These are phyloP conservation scores for Lepeophtheirus salmonis DNA, from an alignment of 1,140 invertebrate genomes.

Conservation along the genomic window DNA sequence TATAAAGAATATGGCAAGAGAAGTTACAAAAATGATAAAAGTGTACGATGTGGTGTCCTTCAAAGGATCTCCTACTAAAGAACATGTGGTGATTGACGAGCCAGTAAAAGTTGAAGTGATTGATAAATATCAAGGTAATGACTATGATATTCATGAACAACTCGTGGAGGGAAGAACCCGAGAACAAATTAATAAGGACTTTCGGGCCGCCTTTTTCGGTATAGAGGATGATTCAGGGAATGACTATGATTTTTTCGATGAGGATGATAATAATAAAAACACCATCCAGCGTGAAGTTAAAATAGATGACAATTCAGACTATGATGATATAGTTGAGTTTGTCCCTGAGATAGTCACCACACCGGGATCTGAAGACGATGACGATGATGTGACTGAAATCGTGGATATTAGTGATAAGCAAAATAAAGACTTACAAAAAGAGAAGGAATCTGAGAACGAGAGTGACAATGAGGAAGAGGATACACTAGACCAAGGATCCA, in stretches of 20 bases:
- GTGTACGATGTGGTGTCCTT: neutral
- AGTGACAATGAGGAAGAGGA: neutral
- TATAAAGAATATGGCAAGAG: neutral
- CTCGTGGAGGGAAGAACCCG: neutral
- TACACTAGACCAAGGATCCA: neutral
- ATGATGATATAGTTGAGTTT: neutral
- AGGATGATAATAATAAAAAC: no score
- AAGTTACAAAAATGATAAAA: neutral
- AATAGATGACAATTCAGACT: no score
- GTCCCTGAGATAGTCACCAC: neutral
- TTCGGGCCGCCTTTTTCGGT: neutral
- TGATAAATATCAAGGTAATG: no score
- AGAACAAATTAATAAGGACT: neutral
- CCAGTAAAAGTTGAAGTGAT: neutral
- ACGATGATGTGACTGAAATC: neutral
- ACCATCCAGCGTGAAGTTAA: no score
- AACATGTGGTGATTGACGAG: neutral
- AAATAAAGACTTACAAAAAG: neutral
- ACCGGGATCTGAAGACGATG: no score
- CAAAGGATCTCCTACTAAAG: neutral
- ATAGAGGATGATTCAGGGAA: neutral
- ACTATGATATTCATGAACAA: neutral
- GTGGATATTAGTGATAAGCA: neutral
- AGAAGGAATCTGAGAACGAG: no score
- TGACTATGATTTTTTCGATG: neutral